These are phyloP conservation scores for Cylas formicarius DNA, from an alignment of 1,140 invertebrate species.

Conservation along the genomic window DNA sequence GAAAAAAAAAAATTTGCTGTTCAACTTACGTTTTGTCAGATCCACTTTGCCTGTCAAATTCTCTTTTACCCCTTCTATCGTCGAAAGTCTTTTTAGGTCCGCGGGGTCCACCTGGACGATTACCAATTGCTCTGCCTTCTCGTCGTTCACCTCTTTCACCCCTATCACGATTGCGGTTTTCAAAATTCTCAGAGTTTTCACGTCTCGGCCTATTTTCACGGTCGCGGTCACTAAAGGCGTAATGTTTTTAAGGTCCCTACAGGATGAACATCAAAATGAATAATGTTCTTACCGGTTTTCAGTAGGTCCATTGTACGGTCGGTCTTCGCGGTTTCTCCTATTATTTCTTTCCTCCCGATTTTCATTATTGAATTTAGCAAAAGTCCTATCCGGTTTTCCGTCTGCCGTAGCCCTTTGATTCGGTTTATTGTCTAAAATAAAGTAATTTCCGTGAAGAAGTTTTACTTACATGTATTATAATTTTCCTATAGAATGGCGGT, in stretches of 20 bases:
- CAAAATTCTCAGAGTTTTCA: constrained; percentile 26
- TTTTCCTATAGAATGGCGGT: constrained; percentile 21
- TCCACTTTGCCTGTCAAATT: constrained; percentile 91
- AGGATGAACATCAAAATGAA: not conserved
- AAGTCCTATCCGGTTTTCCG: constrained; percentile 35
- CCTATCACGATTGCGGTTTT: constrained; percentile 33
- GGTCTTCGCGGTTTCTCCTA: constrained; percentile 63
- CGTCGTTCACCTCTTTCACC: constrained; percentile 44
- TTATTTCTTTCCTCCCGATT: constrained; percentile 67
- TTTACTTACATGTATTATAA: constrained; percentile 28
- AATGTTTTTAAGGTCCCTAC: not conserved
- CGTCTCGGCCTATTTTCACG: constrained; percentile 28
- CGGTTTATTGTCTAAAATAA: constrained; percentile 35
- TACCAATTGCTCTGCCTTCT: constrained; percentile 41
- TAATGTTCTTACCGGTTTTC: constrained; percentile 33
- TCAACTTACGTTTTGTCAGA: constrained; percentile 81
- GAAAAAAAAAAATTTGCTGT: not conserved
- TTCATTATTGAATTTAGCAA: constrained; percentile 44
- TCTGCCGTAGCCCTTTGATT: constrained; percentile 30
- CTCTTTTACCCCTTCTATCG: constrained; percentile 73
- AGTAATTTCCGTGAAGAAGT: constrained; percentile 4
- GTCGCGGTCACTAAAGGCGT: constrained; percentile 16
- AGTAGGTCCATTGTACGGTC: constrained; percentile 38
- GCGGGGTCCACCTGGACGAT: constrained; percentile 43
- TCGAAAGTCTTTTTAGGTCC: constrained; percentile 49